Percentiles rank a stretch among this genome's conserved stretches.
These are phyloP conservation scores for Sicus ferrugineus DNA, from an alignment of 2,888 invertebrate species.

Conservation along the genomic window DNA sequence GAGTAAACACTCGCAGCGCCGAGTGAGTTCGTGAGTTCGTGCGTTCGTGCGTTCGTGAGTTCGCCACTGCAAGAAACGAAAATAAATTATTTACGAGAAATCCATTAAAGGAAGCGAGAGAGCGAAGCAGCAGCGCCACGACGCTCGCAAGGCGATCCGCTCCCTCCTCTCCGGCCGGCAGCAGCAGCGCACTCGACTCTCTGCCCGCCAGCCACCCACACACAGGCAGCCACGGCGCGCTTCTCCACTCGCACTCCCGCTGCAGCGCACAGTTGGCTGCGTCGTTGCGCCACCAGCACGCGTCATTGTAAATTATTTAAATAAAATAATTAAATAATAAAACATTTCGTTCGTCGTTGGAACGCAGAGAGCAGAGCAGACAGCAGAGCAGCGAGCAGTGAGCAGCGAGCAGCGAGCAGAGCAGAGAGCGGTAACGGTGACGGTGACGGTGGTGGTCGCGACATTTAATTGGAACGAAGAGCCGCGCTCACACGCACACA, in stretches of 20 bases:
- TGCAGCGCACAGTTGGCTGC: conserved; percentile 31
- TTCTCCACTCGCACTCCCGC: too few species aligned
- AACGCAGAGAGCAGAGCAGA: neutral
- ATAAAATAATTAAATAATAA: conserved; percentile 42
- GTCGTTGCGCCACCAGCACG: conserved; percentile 24
- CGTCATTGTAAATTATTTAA: conserved; percentile 44
- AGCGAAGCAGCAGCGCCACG: conserved; percentile 42
- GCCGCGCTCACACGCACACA: conserved; percentile 11
- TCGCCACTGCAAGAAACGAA: conserved; percentile 18
- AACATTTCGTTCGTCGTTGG: conserved; percentile 37
- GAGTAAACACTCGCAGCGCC: neutral
- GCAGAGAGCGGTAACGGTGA: conserved; percentile 21
- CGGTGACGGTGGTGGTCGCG: conserved; percentile 22
- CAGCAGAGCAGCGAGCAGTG: neutral
- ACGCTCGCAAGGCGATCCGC: conserved; percentile 30
- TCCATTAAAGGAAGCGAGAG: conserved; percentile 26
- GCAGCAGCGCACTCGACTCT: conserved; percentile 38
- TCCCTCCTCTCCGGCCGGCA: too few species aligned
- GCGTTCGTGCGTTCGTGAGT: neutral
- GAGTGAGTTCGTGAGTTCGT: neutral
- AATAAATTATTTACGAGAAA: conserved; percentile 18
- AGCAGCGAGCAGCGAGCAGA: conserved; percentile 17
- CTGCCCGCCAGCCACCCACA: neutral
- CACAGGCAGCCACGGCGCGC: neutral
- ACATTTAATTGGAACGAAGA: conserved; percentile 56